Percentiles rank a stretch among this genome's conserved stretches.
Conservation (phyloP, 1,140 invertebrate species). For the Thalassaphorura encarpata region DNA sequence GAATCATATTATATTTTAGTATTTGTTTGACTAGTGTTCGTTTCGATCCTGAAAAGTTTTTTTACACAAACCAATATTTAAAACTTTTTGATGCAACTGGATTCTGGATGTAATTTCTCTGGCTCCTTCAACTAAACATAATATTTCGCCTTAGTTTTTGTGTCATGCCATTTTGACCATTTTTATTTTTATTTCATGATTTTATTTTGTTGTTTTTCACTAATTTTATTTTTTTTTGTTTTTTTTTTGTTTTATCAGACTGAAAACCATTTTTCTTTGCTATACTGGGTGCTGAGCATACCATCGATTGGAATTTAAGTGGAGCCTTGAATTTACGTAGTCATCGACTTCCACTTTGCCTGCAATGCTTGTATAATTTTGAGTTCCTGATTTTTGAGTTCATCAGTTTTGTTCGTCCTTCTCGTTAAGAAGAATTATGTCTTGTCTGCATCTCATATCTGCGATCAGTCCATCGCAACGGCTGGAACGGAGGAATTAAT, state of each 20-base stretch:
- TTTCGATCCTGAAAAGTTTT: neutral
- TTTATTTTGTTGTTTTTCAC: slow-evolving; percentile 4
- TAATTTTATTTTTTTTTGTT: slow-evolving; percentile 12
- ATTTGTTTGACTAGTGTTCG: neutral
- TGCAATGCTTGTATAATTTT: too few relatives aligned
- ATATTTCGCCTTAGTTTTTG: neutral
- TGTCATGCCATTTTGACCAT: neutral
- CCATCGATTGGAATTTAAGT: too few relatives aligned
- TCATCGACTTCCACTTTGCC: too few relatives aligned
- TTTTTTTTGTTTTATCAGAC: neutral
- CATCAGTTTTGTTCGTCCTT: too few relatives aligned
- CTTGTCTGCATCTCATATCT: too few relatives aligned
- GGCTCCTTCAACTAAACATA: neutral
- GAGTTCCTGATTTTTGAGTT: too few relatives aligned
- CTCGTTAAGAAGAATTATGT: too few relatives aligned
- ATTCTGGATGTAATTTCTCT: neutral
- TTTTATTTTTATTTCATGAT: neutral
- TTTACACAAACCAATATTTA: neutral
- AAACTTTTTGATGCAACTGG: neutral
- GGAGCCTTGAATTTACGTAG: too few relatives aligned
- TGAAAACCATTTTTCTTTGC: slow-evolving; percentile 6
- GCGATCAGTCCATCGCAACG: too few relatives aligned
- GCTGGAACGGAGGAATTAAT: too few relatives aligned
- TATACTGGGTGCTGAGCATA: slow-evolving; percentile 8
- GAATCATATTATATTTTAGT: neutral